Conservation (phyloP, 23 tunicate genomes). For the Diplosoma virens region DNA sequence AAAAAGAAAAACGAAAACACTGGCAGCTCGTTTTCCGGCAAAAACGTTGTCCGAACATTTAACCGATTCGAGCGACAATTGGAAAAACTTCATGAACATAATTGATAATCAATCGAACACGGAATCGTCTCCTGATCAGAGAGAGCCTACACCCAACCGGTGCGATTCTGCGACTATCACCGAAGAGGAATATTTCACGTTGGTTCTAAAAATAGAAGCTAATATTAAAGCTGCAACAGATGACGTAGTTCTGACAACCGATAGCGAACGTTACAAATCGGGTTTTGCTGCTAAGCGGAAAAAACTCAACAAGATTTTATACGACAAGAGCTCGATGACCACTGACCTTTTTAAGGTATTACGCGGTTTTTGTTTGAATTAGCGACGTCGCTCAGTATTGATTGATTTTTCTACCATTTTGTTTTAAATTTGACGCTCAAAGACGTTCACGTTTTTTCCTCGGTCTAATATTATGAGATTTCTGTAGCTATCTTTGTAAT, state of each 20-base stretch:
- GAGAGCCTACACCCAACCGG: not conserved
- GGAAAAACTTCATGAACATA: not conserved
- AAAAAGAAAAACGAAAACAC: too few species aligned
- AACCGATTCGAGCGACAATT: not conserved
- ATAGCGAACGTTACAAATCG: not conserved
- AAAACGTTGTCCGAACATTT: not conserved
- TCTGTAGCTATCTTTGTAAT: too few species aligned
- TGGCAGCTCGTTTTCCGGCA: not conserved
- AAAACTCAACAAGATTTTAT: not conserved
- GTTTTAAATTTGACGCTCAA: too few species aligned
- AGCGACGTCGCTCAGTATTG: too few species aligned
- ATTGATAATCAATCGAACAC: not conserved
- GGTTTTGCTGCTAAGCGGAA: not conserved
- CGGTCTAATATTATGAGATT: too few species aligned
- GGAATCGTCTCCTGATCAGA: not conserved
- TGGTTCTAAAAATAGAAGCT: not conserved
- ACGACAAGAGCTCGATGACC: constrained; percentile 45
- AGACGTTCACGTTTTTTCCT: too few species aligned
- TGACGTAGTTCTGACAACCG: not conserved
- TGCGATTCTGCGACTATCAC: not conserved
- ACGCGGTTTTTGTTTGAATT: too few species aligned
- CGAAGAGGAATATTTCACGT: constrained; percentile 5
- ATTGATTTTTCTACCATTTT: too few species aligned
- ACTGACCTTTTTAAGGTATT: too few species aligned
- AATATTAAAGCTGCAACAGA: not conserved